Evolutionary conservation across 2,888 invertebrate genomes (phyloP), one percentile per base, ranked within the genome.

Genomic region (Noctua comes): DNA sequence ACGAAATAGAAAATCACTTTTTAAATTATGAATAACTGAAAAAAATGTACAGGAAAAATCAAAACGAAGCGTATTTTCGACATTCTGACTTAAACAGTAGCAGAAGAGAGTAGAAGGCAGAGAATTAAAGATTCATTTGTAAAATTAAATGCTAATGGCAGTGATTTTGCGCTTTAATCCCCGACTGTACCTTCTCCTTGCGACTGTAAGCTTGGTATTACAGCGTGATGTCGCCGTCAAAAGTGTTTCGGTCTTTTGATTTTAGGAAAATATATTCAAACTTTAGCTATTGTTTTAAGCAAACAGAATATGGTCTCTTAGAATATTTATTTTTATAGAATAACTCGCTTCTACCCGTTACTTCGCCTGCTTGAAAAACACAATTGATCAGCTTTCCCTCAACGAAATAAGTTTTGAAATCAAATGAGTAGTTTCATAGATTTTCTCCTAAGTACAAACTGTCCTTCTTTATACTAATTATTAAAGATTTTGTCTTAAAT

Each of bases 81-180:
- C 62, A 64, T 72, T 54, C 48, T 65, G 68, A 71, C 69, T 82
- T 68, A 54, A 74, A 77, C 31, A 75, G 72, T n/a, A 69, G 59
- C 77, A 76, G 83, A 90, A 91, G 83, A 90, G 88, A 92, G 91
- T 93, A 93, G 92, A 92, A 93, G 84, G 92, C 92, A 93, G 91
- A 91, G 92, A 94, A 94, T 95, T 94, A 94, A 94, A 94, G 90
- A 94, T 95, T 94, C 94, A 95, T 96, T 96, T 95, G 94, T 95
- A 93, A 96, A 95, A 95, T 96, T 92, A 95, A 96, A 96, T 95
- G 95, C 94, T 95, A 95, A 96, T 95, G 92, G 92, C 79, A 90
- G 91, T 93, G 94, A 95, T 94, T 95, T 94, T 91, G 90, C 86
- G 91, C 91, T 93, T 92, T 95, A 96, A 96, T 95, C 95, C 94